A percentile compares a stretch with the other conserved stretches of the same genome.
Conservation (phyloP, 2,888 invertebrate genomes). For the Junonia oenone region DNA sequence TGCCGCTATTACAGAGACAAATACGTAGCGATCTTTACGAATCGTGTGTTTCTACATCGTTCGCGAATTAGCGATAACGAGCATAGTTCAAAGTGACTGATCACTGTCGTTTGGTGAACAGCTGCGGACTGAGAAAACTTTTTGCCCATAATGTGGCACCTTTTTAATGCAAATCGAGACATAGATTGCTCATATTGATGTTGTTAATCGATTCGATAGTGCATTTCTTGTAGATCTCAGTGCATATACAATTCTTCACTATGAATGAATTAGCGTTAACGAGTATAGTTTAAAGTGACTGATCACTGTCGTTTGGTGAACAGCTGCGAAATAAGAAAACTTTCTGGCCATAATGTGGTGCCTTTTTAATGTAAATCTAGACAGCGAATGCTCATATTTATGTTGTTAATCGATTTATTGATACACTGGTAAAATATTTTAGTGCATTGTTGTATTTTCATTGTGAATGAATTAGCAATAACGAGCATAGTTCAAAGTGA, state of each 20-base stretch:
- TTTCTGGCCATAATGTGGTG: background rate
- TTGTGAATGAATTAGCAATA: constrained; percentile 45
- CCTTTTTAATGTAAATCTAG: background rate
- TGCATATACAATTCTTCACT: no score
- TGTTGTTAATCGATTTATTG: no score
- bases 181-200: no score
- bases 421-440: no score
- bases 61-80: constrained; percentile 47
- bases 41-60: constrained; percentile 45
- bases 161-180: background rate
- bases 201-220: no score
- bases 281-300: constrained; percentile 33
- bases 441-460: constrained; percentile 47
- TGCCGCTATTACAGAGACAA: constrained; percentile 47
- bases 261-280: constrained; percentile 46
- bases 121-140: background rate
- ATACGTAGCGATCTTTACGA: constrained; percentile 40
- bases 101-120: background rate
- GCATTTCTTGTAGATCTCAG: no score
- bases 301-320: background rate
- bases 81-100: constrained; percentile 30
- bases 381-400: no score
- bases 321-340: background rate
- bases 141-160: background rate
- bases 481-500: constrained; percentile 35